These are phyloP conservation scores for Caranx melampygus DNA, from an alignment of 2,113 vertebrate species.

Conservation along the genomic window DNA sequence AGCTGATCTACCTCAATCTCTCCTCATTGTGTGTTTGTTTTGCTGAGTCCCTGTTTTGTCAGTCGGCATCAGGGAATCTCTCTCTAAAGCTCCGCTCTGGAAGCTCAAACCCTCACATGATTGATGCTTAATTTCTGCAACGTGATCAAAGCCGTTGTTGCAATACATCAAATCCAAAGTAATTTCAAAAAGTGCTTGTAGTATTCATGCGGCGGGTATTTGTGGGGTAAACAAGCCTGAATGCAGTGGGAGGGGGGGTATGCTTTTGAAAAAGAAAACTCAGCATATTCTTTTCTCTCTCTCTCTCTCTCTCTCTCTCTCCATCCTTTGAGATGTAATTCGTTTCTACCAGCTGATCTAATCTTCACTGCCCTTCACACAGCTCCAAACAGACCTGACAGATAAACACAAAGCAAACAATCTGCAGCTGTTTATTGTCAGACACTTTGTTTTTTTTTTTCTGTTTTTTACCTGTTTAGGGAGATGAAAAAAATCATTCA, in stretches of 20 bases:
- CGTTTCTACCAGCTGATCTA: slow-evolving; percentile 40
- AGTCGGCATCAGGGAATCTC: slow-evolving; percentile 41
- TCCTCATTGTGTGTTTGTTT: slow-evolving; percentile 38
- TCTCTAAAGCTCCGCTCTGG: slow-evolving; percentile 49
- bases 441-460: neutral
- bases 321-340: slow-evolving; percentile 62
- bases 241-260: slow-evolving; percentile 19
- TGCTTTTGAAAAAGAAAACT: slow-evolving; percentile 22
- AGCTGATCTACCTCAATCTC: slow-evolving; percentile 43
- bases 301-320: neutral
- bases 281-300: slow-evolving; percentile 25
- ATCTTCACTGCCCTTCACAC: slow-evolving; percentile 43
- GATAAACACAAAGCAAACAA: slow-evolving; percentile 35
- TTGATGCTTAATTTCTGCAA: slow-evolving; percentile 60
- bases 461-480: neutral
- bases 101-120: slow-evolving; percentile 48
- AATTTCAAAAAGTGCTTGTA: slow-evolving; percentile 62
- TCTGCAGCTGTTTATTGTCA: slow-evolving; percentile 1
- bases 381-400: slow-evolving; percentile 20
- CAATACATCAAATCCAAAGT: slow-evolving; percentile 53
- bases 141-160: slow-evolving; percentile 53
- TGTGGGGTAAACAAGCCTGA: slow-evolving; percentile 49
- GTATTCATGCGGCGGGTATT: slow-evolving; percentile 36
- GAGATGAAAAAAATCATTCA: neutral
- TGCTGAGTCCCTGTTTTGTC: slow-evolving; percentile 54